A percentile compares a stretch with the other conserved stretches of the same genome.
Conservation (phyloP, 37 sponge, comb jelly and placozoan genomes). For the Eunapius fragilis region DNA sequence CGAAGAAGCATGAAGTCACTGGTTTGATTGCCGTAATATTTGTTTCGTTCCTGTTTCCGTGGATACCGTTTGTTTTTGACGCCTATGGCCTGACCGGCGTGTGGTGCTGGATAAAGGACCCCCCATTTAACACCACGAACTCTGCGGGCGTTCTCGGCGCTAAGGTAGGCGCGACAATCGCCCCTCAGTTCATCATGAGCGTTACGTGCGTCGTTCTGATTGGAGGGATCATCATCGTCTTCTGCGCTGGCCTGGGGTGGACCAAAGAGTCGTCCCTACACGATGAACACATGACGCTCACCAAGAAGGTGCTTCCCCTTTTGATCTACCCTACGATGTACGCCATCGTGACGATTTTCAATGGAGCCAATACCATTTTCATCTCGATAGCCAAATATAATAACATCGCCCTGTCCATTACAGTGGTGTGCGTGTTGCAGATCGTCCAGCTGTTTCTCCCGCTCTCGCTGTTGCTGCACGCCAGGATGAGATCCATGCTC, state of each 20-base stretch:
- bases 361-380: background rate
- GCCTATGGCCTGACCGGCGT: background rate
- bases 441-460: background rate
- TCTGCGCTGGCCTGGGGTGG: background rate
- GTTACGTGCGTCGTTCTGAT: background rate
- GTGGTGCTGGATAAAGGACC: background rate
- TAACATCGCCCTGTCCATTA: background rate
- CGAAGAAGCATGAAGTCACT: background rate
- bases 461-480: background rate
- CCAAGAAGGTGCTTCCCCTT: background rate
- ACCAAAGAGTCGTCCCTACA: background rate
- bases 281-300: background rate
- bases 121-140: background rate
- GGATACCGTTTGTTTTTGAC: background rate
- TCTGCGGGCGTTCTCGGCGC: background rate
- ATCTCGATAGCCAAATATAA: background rate
- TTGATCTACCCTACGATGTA: background rate
- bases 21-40: background rate
- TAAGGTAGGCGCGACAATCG: background rate
- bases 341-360: background rate
- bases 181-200: background rate
- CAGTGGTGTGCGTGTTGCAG: background rate
- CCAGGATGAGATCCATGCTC: background rate
- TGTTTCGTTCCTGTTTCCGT: background rate
- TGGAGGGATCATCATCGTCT: background rate